Conservation (phyloP, 2,888 invertebrate species). For the Altica lythri region DNA sequence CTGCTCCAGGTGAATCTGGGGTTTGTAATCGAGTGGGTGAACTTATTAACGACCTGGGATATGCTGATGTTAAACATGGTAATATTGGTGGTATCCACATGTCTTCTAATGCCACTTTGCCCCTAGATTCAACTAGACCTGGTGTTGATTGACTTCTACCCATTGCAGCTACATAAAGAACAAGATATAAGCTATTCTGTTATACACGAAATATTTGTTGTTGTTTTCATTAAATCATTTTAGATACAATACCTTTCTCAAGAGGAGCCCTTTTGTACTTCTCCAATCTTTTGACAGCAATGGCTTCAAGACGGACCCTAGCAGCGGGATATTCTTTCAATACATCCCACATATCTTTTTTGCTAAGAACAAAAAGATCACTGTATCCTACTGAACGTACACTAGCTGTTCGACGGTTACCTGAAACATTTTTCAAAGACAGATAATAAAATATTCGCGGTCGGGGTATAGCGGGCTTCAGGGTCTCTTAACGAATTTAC, state of each 20-base stretch:
- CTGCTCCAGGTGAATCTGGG: slow-evolving; percentile 59
- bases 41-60: slow-evolving; percentile 53
- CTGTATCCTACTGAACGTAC: slow-evolving; percentile 98
- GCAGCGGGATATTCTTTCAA: slow-evolving; percentile 94
- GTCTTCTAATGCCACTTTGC: slow-evolving; percentile 85
- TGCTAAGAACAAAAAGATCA: slow-evolving; percentile 97
- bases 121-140: slow-evolving; percentile 90
- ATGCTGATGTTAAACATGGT: slow-evolving; percentile 52
- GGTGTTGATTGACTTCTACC: slow-evolving; percentile 96
- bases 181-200: not conserved
- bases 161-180: slow-evolving; percentile 74
- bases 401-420: slow-evolving; percentile 97
- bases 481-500: too few species aligned
- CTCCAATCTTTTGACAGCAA: slow-evolving; percentile 95
- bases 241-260: slow-evolving; percentile 74
- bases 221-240: not conserved
- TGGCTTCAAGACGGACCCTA: slow-evolving; percentile 91
- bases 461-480: too few species aligned
- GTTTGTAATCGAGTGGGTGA: slow-evolving; percentile 53
- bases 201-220: not conserved
- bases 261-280: slow-evolving; percentile 95
- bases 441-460: slow-evolving; percentile 17
- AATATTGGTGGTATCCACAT: slow-evolving; percentile 72
- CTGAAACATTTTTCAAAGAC: slow-evolving; percentile 59
- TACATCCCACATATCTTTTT: slow-evolving; percentile 99